Conservation (phyloP, 2,888 invertebrate species). For the Phyllotreta striolata region DNA sequence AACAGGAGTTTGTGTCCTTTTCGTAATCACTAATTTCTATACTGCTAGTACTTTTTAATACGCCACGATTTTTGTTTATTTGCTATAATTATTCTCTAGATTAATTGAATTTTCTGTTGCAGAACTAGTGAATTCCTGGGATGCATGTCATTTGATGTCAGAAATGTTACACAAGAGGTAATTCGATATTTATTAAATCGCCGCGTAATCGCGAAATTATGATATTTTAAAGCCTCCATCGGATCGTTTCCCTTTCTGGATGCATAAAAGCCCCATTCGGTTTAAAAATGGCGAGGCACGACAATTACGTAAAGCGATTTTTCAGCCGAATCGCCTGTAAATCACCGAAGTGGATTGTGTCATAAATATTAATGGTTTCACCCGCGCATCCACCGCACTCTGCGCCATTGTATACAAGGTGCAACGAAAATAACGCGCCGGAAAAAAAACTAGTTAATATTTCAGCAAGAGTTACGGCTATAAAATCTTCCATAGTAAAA, state of each 20-base stretch:
- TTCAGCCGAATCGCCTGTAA: slow-evolving; percentile 14
- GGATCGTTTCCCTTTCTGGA: neutral
- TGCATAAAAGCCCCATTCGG: too few species aligned
- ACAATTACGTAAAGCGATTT: slow-evolving; percentile 9
- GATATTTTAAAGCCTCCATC: neutral
- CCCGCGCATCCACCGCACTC: neutral
- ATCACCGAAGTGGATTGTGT: slow-evolving; percentile 14
- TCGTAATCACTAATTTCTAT: too few species aligned
- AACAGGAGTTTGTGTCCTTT: neutral
- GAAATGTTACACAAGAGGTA: slow-evolving; percentile 80
- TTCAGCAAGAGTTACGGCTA: too few species aligned
- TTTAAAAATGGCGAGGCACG: neutral
- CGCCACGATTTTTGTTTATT: neutral
- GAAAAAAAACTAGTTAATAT: too few species aligned
- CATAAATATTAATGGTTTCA: slow-evolving; percentile 21
- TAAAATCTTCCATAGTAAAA: too few species aligned
- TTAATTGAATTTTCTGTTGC: slow-evolving; percentile 64
- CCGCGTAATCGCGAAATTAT: neutral
- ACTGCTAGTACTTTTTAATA: too few species aligned
- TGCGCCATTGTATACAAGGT: too few species aligned
- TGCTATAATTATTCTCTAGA: neutral
- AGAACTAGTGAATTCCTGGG: slow-evolving; percentile 94
- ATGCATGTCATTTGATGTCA: slow-evolving; percentile 90
- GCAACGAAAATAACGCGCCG: too few species aligned
- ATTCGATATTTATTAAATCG: slow-evolving; percentile 48